These are phyloP conservation scores for Rhinophrynus dorsalis DNA, from an alignment of 2,797 vertebrate species.

Conservation along the genomic window DNA sequence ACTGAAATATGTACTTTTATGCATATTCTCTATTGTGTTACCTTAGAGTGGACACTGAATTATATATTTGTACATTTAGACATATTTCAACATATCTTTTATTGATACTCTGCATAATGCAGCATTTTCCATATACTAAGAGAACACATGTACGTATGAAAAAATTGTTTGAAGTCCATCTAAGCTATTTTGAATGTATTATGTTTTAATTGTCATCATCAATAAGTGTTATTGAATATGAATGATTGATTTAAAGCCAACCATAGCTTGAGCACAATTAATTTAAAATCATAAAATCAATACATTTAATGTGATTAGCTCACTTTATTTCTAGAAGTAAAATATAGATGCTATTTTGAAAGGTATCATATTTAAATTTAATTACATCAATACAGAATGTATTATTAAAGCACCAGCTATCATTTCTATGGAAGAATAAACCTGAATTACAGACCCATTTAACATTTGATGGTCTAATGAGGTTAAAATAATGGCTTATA, in stretches of 20 bases:
- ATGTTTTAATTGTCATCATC: neutral
- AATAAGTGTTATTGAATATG: neutral
- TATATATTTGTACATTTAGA: too few relatives aligned
- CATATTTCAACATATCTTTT: too few relatives aligned
- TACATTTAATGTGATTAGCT: constrained; percentile 7
- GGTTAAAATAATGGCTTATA: constrained; percentile 37
- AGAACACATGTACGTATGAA: too few relatives aligned
- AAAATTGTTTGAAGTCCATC: too few relatives aligned
- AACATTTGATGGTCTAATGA: constrained; percentile 42
- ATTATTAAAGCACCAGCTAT: constrained; percentile 23
- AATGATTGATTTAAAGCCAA: neutral
- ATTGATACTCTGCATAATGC: too few relatives aligned
- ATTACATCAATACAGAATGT: constrained; percentile 21
- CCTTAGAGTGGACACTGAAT: too few relatives aligned
- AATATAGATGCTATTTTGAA: constrained; percentile 20
- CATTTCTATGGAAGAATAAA: constrained; percentile 25
- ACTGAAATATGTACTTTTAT: too few relatives aligned
- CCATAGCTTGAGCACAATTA: constrained; percentile 7
- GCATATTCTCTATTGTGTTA: too few relatives aligned
- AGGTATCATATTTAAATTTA: constrained; percentile 35
- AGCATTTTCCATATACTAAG: too few relatives aligned
- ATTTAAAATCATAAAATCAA: constrained; percentile 19
- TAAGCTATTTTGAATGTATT: too few relatives aligned
- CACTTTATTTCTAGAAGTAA: constrained; percentile 22
- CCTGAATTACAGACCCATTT: constrained; percentile 37